Conservation (phyloP, 2,113 vertebrate species). For the Diadophis punctatus region DNA sequence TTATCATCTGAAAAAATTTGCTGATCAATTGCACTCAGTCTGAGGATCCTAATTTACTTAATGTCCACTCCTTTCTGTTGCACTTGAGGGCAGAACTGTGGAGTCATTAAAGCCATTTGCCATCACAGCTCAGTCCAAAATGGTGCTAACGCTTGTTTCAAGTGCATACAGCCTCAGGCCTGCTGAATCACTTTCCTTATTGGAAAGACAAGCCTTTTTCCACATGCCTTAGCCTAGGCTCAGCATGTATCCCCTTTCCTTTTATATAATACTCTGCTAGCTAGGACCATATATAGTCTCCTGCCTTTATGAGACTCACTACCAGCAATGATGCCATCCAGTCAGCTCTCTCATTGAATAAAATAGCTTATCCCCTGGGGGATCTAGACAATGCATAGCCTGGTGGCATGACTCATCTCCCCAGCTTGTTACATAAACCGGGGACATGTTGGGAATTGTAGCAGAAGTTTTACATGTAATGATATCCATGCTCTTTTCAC, state of each 20-base stretch:
- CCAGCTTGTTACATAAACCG: rapidly evolving
- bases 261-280: background rate
- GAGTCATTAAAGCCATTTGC: background rate
- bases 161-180: background rate
- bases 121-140: background rate
- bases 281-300: background rate
- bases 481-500: background rate
- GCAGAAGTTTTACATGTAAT: background rate
- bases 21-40: background rate
- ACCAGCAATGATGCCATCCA: background rate
- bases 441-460: constrained; percentile 1
- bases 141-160: background rate
- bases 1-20: background rate
- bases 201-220: background rate
- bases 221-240: background rate
- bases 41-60: background rate
- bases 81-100: background rate
- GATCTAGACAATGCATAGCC: background rate
- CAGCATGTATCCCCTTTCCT: background rate
- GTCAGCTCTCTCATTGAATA: background rate
- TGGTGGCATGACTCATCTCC: constrained; percentile 23
- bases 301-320: background rate
- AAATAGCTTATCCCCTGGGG: background rate
- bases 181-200: background rate
- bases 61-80: background rate